Evolutionary conservation across 2,113 vertebrate genomes (phyloP).

Genomic region (Muntiacus muntjak): DNA sequence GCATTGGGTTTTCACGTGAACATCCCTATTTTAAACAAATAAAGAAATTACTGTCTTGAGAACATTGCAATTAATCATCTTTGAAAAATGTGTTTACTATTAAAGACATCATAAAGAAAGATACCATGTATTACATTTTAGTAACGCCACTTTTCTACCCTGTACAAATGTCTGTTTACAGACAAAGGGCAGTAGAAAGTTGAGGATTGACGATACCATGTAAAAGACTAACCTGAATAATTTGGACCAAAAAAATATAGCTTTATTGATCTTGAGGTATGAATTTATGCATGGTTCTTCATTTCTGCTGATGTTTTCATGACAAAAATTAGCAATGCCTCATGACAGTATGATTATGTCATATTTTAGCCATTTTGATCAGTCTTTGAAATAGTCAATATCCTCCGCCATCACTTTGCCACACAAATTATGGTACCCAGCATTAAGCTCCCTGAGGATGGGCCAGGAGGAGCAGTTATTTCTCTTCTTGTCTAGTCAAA

Average conservation of each 20-base stretch:
- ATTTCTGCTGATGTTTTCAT: slow-evolving; percentile 32
- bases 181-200: background rate
- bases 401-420: background rate
- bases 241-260: background rate
- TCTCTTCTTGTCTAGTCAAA: slow-evolving; percentile 2
- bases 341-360: slow-evolving; percentile 28
- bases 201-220: background rate
- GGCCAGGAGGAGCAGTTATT: background rate
- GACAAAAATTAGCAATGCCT: slow-evolving; percentile 34
- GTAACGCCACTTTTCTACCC: background rate
- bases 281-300: slow-evolving; percentile 33
- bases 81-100: slow-evolving; percentile 34
- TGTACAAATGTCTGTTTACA: background rate
- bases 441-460: background rate
- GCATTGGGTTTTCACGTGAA: slow-evolving; percentile 2
- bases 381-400: background rate
- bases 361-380: slow-evolving; percentile 24
- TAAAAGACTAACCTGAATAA: slow-evolving; percentile 46
- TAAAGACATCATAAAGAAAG: slow-evolving; percentile 49
- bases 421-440: background rate
- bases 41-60: slow-evolving; percentile 29
- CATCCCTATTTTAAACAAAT: slow-evolving; percentile 8
- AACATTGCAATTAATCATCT: slow-evolving; percentile 15
- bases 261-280: slow-evolving; percentile 37
- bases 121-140: slow-evolving; percentile 11